phyloP scores from a whole-genome alignment of 37 sponge, comb jelly and placozoan genomes.

The Cladorhizidae sp. region DNA sequence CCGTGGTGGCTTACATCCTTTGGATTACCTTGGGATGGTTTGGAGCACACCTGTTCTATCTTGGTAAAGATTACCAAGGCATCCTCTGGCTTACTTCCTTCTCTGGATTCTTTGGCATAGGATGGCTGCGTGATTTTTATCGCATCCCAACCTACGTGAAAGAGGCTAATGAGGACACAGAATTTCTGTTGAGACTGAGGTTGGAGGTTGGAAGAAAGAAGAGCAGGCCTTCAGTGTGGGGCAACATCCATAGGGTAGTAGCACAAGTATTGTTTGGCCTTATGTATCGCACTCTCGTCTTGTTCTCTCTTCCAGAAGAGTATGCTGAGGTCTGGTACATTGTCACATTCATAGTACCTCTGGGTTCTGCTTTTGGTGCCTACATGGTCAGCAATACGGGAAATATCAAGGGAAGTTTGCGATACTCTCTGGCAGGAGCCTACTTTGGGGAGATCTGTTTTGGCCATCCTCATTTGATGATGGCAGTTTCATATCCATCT shows the following conservation, averaged over 20 bases:
- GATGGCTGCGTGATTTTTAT: constrained; percentile 77
- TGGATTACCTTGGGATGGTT: constrained; percentile 82
- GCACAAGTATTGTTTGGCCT: constrained; percentile 56
- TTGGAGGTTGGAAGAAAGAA: not conserved
- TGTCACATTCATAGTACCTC: constrained; percentile 44
- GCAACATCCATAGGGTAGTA: constrained; percentile 43
- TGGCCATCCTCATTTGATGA: constrained; percentile 10
- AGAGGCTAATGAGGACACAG: constrained; percentile 66
- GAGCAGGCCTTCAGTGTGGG: constrained; percentile 18
- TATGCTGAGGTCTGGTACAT: not conserved
- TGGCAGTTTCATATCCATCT: not conserved
- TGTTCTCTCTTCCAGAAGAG: constrained; percentile 53
- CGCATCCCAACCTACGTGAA: constrained; percentile 73
- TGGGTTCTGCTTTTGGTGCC: constrained; percentile 76
- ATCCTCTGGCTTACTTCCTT: constrained; percentile 80
- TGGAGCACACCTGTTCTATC: constrained; percentile 90
- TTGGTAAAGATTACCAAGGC: constrained; percentile 77
- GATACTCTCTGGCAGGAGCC: constrained; percentile 47
- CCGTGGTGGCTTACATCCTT: constrained; percentile 62
- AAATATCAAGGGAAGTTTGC: constrained; percentile 17
- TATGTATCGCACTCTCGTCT: constrained; percentile 52
- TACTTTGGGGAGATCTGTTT: constrained; percentile 69
- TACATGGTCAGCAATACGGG: constrained; percentile 85
- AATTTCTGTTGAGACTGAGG: not conserved
- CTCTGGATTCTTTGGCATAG: constrained; percentile 72